These are phyloP conservation scores for Phania funesta DNA, from an alignment of 2,888 invertebrate species.

Conservation along the genomic window DNA sequence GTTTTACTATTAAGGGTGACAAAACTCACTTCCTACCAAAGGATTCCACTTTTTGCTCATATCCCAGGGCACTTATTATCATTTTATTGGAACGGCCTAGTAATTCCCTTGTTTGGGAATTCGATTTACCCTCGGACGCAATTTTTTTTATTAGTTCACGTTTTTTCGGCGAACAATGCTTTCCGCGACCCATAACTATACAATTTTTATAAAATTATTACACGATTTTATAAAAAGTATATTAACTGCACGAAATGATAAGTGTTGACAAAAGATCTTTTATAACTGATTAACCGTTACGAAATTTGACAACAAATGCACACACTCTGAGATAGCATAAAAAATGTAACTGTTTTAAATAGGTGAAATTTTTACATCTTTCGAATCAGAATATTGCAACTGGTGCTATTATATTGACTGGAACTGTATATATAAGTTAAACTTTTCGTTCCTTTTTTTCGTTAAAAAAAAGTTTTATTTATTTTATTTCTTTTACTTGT, in stretches of 20 bases:
- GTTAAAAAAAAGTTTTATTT: too few relatives aligned
- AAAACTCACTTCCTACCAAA: constrained; percentile 19
- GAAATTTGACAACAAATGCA: not conserved
- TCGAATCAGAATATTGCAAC: not conserved
- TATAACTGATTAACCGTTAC: not conserved
- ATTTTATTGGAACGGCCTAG: not conserved
- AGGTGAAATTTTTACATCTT: not conserved
- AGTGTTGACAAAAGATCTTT: not conserved
- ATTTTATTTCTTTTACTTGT: too few relatives aligned
- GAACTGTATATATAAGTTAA: too few relatives aligned
- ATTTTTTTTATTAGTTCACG: constrained; percentile 1
- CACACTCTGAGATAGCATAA: not conserved
- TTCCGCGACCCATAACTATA: not conserved
- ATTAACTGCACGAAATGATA: not conserved
- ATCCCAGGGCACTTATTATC: not conserved
- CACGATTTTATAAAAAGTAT: not conserved
- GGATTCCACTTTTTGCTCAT: constrained; percentile 13
- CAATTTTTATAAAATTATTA: not conserved
- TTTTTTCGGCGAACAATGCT: not conserved
- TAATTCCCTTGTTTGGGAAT: not conserved
- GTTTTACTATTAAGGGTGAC: constrained; percentile 11
- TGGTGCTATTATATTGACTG: too few relatives aligned
- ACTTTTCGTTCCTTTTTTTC: too few relatives aligned
- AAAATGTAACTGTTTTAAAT: not conserved
- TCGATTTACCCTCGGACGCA: not conserved